These are phyloP conservation scores for Manduca sexta DNA, from an alignment of 1,140 invertebrate species.

Conservation along the genomic window DNA sequence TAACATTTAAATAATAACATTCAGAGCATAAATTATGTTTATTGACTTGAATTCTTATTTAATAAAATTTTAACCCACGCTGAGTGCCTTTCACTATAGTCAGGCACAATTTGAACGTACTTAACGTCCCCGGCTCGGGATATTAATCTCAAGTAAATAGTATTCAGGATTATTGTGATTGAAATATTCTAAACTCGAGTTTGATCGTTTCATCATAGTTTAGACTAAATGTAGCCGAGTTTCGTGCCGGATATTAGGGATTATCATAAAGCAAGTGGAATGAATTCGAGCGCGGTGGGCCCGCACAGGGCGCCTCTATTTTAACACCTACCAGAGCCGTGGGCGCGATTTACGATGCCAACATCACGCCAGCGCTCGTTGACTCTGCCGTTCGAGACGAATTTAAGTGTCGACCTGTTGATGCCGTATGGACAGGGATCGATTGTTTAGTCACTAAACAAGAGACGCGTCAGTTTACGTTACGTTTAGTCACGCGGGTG, in stretches of 20 bases:
- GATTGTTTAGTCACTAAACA: constrained; percentile 4
- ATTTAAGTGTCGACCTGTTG: constrained; percentile 24
- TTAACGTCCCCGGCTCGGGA: too few relatives aligned
- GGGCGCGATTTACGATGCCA: constrained; percentile 58
- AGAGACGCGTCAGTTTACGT: background rate
- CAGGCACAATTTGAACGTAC: too few relatives aligned
- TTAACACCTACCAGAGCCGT: constrained; percentile 60
- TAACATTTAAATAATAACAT: too few relatives aligned
- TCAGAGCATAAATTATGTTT: too few relatives aligned
- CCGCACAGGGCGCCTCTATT: constrained; percentile 64
- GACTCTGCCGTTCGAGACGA: constrained; percentile 15
- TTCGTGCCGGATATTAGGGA: constrained; percentile 60
- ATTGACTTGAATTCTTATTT: too few relatives aligned
- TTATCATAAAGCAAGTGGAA: constrained; percentile 64
- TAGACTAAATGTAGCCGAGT: constrained; percentile 40
- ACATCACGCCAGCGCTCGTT: constrained; percentile 18
- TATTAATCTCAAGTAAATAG: too few relatives aligned
- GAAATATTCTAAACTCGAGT: too few relatives aligned
- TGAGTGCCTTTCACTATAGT: too few relatives aligned
- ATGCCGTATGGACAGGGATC: constrained; percentile 1
- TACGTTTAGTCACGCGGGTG: background rate
- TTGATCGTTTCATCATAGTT: constrained; percentile 14
- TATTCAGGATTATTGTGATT: too few relatives aligned
- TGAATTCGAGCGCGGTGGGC: constrained; percentile 45
- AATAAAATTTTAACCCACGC: too few relatives aligned